Base-by-base conservation (phyloP, 2,888 invertebrate genomes). In the Drosophila mimica region DNA sequence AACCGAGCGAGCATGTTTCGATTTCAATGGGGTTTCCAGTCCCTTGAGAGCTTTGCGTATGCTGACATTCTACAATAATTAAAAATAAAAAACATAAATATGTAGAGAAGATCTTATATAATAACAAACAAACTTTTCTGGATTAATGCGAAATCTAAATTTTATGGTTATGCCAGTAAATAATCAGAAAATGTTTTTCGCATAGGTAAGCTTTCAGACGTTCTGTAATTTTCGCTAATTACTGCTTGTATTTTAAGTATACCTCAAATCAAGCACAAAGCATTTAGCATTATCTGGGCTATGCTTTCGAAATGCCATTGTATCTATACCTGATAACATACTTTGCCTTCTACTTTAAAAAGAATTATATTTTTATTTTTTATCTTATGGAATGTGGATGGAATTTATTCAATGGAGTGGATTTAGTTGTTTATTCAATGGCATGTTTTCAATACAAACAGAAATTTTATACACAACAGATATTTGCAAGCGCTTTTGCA, bases 1-100 rank as follows among this genome's bases (percentile, higher is more conserved):
- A 15, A 97, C 96, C 91, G 97, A 97, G 82, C 99, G 95, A 51
- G 99, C 98, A 96, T 99, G 99, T 95, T 99, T 99, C 92, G 99
- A 98, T 94, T 99, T 99, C 0, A 99, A 97, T 1, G 99, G 98
- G 11, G 96, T 96, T 94, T 99, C 99, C 77, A 96, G 95, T 15
- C 96, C 95, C 93, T 97, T 99, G 80, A 99, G 96, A 28, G 99
- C 99, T 94, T 99, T 99, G 88, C 96, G 96, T 72, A 99, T 96
- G 79, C 98, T 97, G 87, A 96, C 95, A 64, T 96, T 95, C 98
- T 88, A 53, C 9, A 79, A 79, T 31, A 20, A 13, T 48, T 36
- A 36, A 0, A 38, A 13, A 58, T 34, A 7, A 33, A 46, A 31
- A 7, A n/a, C 31, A n/a, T 51, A 49, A 25, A 20, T 20, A 20